Base-by-base conservation (phyloP, 1,140 invertebrate genomes). In the Papilio dardanus region DNA sequence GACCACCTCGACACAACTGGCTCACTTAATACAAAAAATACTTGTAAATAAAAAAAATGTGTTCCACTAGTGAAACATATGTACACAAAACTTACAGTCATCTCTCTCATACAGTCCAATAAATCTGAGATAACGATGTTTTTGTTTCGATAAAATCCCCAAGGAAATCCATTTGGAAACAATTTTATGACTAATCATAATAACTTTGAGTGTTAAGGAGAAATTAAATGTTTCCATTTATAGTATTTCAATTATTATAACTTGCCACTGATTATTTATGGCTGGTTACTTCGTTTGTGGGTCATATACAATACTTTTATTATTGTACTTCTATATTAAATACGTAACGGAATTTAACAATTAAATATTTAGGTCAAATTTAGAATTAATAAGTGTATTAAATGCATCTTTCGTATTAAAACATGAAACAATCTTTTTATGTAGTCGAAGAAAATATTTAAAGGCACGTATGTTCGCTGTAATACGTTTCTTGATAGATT, bases 1-100 rank as follows among this genome's bases (percentile, higher is more conserved):
- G 77, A 77, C 69, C 19, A 75, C 31, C 73, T 42, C 16, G 40
- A 50, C 65, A 71, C 42, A 76, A 21, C 66, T 73, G 46, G 24
- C 46, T 42, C 16, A 28, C 16, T 35, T 58, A 42, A 19, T 14
- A 0, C 16, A 46, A 46, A 19, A 31, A 31, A 50, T 28, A 14
- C 19, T 40, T 24, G n/a, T 50, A 58, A n/a, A 6, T 46, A 1
- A 46, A 16, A 5, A n/a, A n/a, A n/a, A n/a, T n/a, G n/a, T n/a
- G n/a, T 46, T 46, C 42, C 16, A 46, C 16, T 46, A 5, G 0
- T 6, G 16, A n/a, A 46, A n/a, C 3, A 16, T 46, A 6, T 19
- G 5, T 19, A 46, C 6, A 46, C n/a, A 46, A 16, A 46, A 46
- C 0, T 6, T 46, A 46, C 7, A 4, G n/a, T 46, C n/a, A n/a